A percentile compares a stretch with the other conserved stretches of the same genome.
phyloP scores from a whole-genome alignment of 2,113 vertebrate genomes.

The Thamnaconus septentrionalis region DNA sequence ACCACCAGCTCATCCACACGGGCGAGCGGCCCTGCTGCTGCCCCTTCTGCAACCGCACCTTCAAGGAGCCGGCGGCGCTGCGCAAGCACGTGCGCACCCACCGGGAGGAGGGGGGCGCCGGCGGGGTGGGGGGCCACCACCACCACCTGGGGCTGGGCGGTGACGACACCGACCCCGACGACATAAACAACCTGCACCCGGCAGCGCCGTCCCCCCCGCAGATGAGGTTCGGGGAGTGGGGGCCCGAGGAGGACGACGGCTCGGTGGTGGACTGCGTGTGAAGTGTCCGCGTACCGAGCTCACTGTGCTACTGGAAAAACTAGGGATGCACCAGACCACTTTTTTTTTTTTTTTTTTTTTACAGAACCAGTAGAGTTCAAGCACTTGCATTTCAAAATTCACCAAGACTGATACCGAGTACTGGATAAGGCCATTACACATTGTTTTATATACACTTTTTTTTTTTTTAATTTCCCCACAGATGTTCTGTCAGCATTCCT shows the following conservation, averaged over 20 bases:
- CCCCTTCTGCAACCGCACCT: slow-evolving; percentile 79
- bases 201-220: slow-evolving; percentile 67
- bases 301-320: slow-evolving; percentile 11
- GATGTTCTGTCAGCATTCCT: too few relatives aligned
- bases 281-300: not conserved
- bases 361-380: too few relatives aligned
- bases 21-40: slow-evolving; percentile 79
- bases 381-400: too few relatives aligned
- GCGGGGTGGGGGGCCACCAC: slow-evolving; percentile 50
- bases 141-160: slow-evolving; percentile 49
- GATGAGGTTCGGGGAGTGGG: slow-evolving; percentile 81
- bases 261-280: slow-evolving; percentile 76
- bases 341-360: too few relatives aligned
- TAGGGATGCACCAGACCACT: slow-evolving; percentile 9
- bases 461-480: too few relatives aligned
- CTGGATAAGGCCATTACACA: too few relatives aligned
- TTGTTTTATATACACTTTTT: too few relatives aligned
- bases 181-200: slow-evolving; percentile 71
- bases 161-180: slow-evolving; percentile 62
- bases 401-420: too few relatives aligned
- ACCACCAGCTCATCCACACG: slow-evolving; percentile 83
- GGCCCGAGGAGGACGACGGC: slow-evolving; percentile 71
- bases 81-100: slow-evolving; percentile 79
- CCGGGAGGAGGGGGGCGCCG: slow-evolving; percentile 65
- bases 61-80: slow-evolving; percentile 77